A percentile compares a stretch with the other conserved stretches of the same genome.
phyloP scores from a whole-genome alignment of 2,797 vertebrate genomes.

The Gorsachius magnificus region DNA sequence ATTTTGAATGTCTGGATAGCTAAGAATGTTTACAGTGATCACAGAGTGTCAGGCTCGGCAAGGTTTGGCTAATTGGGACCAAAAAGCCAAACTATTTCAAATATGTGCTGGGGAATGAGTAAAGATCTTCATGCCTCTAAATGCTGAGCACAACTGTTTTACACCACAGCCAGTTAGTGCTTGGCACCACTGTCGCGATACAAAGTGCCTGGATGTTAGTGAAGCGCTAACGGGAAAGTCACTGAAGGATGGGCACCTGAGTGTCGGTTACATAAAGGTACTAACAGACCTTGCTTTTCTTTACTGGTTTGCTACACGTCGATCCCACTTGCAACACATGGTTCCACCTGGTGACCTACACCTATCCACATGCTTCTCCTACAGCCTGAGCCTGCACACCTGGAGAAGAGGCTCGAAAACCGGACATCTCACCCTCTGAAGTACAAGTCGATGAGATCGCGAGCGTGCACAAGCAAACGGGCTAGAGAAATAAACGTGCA shows the following conservation, averaged over 20 bases:
- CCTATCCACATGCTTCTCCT: not conserved
- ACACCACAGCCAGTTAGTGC: not conserved
- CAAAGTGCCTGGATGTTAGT: not conserved
- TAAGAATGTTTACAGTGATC: not conserved
- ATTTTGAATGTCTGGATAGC: not conserved
- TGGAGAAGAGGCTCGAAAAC: not conserved
- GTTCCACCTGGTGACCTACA: not conserved
- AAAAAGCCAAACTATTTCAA: slow-evolving; percentile 49
- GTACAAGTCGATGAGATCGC: fast-evolving
- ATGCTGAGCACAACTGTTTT: not conserved
- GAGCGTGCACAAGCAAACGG: fast-evolving
- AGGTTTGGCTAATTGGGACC: not conserved
- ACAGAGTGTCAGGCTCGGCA: not conserved
- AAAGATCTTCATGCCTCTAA: not conserved
- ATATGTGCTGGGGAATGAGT: not conserved
- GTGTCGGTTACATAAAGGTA: too few relatives aligned
- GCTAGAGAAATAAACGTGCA: not conserved
- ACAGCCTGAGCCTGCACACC: not conserved
- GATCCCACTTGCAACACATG: fast-evolving
- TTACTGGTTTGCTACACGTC: not conserved
- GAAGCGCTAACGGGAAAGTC: not conserved
- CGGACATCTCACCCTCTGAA: not conserved
- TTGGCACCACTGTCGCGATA: not conserved
- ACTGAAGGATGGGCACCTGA: not conserved
- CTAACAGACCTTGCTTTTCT: not conserved